phyloP scores from a whole-genome alignment of 2,797 vertebrate genomes.

The Setipinna tenuifilis region DNA sequence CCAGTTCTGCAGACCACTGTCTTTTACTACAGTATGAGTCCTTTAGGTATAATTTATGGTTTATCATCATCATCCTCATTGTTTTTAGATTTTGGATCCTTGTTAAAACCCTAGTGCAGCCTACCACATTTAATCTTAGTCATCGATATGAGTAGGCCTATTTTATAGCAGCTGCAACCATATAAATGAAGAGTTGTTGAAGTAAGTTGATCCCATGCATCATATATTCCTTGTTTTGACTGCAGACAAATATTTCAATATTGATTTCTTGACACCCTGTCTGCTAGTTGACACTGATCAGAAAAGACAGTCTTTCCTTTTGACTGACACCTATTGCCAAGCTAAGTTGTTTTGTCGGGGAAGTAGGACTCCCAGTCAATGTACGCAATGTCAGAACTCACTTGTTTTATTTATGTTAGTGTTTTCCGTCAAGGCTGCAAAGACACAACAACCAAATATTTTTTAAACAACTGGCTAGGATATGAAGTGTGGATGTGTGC shows the following conservation, averaged over 20 bases:
- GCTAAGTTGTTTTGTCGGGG: not conserved
- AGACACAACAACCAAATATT: slow-evolving; percentile 1
- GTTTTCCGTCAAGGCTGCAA: not conserved
- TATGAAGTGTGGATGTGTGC: not conserved
- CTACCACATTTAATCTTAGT: too few relatives aligned
- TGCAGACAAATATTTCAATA: not conserved
- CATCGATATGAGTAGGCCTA: too few relatives aligned
- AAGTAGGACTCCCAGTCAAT: not conserved
- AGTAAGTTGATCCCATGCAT: not conserved
- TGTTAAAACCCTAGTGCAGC: not conserved
- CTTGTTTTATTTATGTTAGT: not conserved
- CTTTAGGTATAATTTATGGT: not conserved
- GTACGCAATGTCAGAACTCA: not conserved
- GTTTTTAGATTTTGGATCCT: not conserved
- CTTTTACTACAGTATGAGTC: not conserved
- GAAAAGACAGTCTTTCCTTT: not conserved
- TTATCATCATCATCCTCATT: not conserved
- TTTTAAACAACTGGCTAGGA: not conserved
- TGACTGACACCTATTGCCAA: not conserved
- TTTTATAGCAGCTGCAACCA: not conserved
- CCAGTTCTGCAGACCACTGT: not conserved
- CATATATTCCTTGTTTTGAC: not conserved
- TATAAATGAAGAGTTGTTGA: not conserved
- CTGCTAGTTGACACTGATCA: not conserved
- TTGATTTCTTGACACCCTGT: not conserved